Evolutionary conservation across 1,140 invertebrate species (phyloP).

Genomic region (Venustaconcha ellipsiformis): DNA sequence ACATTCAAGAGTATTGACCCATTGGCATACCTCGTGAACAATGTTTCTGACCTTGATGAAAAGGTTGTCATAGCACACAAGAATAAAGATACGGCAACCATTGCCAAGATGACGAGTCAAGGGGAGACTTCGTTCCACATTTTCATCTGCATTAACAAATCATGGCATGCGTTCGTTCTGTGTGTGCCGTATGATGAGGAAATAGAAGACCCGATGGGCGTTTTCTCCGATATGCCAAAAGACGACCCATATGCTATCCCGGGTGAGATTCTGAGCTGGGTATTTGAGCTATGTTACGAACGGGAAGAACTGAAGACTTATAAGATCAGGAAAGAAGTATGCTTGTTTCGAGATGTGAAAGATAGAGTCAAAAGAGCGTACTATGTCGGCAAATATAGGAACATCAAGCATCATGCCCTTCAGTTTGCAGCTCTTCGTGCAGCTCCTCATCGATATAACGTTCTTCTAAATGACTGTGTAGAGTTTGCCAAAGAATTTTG

Average conservation of each 20-base stretch:
- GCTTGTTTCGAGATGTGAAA: conserved; percentile 11
- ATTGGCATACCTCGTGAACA: conserved; percentile 29
- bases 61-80: conserved; percentile 22
- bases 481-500: conserved; percentile 35
- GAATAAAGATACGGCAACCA: conserved; percentile 5
- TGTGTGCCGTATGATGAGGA: background rate
- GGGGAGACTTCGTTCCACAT: conserved; percentile 18
- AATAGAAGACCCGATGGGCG: background rate
- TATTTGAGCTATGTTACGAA: conserved; percentile 30
- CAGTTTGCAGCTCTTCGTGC: conserved; percentile 30
- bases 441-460: conserved; percentile 26
- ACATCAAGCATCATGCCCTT: conserved; percentile 8
- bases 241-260: conserved; percentile 22
- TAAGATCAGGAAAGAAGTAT: conserved; percentile 17
- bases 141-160: conserved; percentile 35
- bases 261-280: background rate
- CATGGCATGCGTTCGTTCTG: conserved; percentile 35
- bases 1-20: conserved; percentile 26
- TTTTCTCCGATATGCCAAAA: conserved; percentile 4
- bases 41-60: conserved; percentile 23
- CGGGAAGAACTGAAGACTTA: conserved; percentile 18
- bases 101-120: background rate
- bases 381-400: conserved; percentile 16
- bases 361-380: conserved; percentile 25
- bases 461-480: conserved; percentile 30